Evolutionary conservation across 2,888 invertebrate genomes (phyloP).

Genomic region (Eulithis testata): DNA sequence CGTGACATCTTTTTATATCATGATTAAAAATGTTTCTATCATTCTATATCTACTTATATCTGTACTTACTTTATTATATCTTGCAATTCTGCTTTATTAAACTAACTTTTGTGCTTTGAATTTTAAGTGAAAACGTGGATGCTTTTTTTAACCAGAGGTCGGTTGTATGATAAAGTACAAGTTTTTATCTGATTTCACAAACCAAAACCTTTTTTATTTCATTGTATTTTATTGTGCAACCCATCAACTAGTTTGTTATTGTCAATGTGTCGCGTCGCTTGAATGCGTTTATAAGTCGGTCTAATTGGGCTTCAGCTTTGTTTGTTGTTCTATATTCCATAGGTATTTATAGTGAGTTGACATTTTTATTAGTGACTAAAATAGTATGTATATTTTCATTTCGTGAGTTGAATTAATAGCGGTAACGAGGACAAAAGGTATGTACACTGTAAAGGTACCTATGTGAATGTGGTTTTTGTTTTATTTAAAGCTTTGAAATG

Average conservation of each 20-base stretch:
- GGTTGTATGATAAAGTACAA: slow-evolving; percentile 12
- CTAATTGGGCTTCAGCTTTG: slow-evolving; percentile 15
- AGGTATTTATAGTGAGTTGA: neutral
- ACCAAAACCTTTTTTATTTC: neutral
- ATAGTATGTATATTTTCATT: neutral
- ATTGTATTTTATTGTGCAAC: slow-evolving; percentile 2
- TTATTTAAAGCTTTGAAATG: slow-evolving; percentile 4
- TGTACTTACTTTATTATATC: neutral
- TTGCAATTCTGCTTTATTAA: slow-evolving; percentile 1
- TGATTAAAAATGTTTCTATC: neutral
- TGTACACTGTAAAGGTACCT: slow-evolving; percentile 1
- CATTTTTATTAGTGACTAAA: neutral
- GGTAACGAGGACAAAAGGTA: slow-evolving; percentile 16
- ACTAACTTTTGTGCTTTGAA: slow-evolving; percentile 7
- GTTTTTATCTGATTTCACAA: neutral
- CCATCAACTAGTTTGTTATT: neutral
- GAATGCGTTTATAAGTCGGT: slow-evolving; percentile 5
- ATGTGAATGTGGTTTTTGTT: slow-evolving; percentile 9
- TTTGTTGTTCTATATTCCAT: neutral
- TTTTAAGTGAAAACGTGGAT: neutral
- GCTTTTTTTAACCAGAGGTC: slow-evolving; percentile 2
- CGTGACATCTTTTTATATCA: neutral
- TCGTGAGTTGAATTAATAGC: neutral
- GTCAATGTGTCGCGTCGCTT: slow-evolving; percentile 2
- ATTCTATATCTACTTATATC: neutral